Base-by-base conservation (phyloP, 2,888 invertebrate genomes). In the Amphipyra tragopoginis region DNA sequence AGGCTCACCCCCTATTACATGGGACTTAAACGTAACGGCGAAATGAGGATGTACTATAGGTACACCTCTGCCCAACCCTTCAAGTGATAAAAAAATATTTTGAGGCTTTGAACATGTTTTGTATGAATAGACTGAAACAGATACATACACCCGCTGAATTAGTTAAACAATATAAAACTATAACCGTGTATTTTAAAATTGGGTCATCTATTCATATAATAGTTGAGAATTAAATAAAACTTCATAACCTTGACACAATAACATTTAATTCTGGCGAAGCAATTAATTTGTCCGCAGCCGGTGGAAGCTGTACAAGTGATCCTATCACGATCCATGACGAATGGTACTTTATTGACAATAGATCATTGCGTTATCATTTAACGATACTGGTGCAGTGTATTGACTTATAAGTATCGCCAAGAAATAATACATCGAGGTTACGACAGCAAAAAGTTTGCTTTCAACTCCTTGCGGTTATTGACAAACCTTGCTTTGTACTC, bases 231-330 rank as follows among this genome's bases (percentile, higher is more conserved):
- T 78, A 85, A 84, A 88, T 86, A 83, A 86, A 86, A 86, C 79
- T 65, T 72, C 74, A 67, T 76, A 87, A 77, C 93, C 94, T 93
- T 94, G 94, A 89, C 94, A 93, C 85, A 86, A 91, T 92, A 93
- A 91, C 90, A 93, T 93, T 93, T 91, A 87, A 89, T 90, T 87
- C 87, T 82, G 84, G 72, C 81, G 74, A 67, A 85, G 86, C 90
- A 91, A 92, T 93, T 93, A 91, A 93, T 90, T 89, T 84, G 85
- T 80, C 78, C 74, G 80, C 38, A 58, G 80, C 77, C 72, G 61
- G 77, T 86, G 81, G 89, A 89, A 88, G 90, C 85, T 80, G 78
- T 74, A 85, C 77, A 65, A 80, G 80, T 83, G 90, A 88, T 89
- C 79, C 76, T 85, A 90, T 89, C 90, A 81, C 82, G 81, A 83